A percentile compares a stretch with the other conserved stretches of the same genome.
These are phyloP conservation scores for Poeciliopsis presidionis DNA, from an alignment of 2,797 vertebrate genomes.

Conservation along the genomic window DNA sequence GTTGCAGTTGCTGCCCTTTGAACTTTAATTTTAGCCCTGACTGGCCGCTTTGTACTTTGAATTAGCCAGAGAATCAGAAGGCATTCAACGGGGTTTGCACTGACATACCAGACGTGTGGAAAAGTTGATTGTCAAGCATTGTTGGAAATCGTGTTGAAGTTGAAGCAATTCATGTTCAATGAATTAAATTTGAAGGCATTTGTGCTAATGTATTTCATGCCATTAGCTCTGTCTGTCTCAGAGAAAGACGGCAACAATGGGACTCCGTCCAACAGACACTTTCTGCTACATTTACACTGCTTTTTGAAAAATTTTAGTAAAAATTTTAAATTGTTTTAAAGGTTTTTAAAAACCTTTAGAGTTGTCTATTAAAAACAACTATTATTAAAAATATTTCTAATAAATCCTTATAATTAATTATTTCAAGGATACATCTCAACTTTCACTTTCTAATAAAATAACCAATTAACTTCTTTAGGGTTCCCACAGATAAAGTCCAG, in stretches of 20 bases:
- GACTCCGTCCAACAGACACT: not conserved
- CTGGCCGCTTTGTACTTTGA: conserved; percentile 24
- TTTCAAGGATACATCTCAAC: no score
- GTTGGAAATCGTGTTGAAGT: not conserved
- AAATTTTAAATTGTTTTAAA: not conserved
- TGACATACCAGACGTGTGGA: conserved; percentile 1
- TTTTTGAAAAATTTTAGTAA: not conserved
- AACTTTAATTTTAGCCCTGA: conserved; percentile 52
- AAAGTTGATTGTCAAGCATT: not conserved
- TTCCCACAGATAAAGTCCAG: no score
- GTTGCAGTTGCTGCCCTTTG: conserved; percentile 47
- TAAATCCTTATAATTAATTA: no score
- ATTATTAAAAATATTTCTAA: no score
- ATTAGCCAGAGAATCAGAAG: conserved; percentile 15
- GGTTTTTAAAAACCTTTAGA: not conserved
- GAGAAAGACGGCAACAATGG: not conserved
- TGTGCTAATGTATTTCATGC: not conserved
- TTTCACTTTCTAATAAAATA: no score
- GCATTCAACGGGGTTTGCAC: conserved; percentile 4
- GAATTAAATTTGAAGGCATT: not conserved
- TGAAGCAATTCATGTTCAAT: not conserved
- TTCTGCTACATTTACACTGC: not conserved
- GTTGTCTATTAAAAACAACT: not conserved
- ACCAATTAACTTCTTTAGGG: no score
- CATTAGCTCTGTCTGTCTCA: not conserved